Base-by-base conservation (phyloP, 2,888 invertebrate genomes). In the Drosophila percnosoma region DNA sequence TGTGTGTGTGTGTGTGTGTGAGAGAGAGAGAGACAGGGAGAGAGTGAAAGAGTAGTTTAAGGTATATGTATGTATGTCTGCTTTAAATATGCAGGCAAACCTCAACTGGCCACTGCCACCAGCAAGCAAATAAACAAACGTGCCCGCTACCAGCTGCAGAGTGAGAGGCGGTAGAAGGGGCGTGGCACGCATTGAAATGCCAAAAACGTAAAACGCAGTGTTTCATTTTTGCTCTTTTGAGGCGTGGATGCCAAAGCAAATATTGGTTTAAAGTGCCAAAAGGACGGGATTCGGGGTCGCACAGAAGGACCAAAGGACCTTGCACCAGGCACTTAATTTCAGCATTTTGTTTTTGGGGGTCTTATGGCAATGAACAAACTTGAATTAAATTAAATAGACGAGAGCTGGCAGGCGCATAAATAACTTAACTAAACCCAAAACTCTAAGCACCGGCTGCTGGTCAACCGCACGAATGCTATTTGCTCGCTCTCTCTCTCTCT, bases 101-200 rank as follows among this genome's bases (percentile, higher is more conserved):
- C 64, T 29, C 59, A 62, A 61, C 68, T 68, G 73, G 55, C 80
- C 73, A 84, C 42, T 40, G 64, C 60, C 58, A 71, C 66, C 76
- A 82, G 69, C 87, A 85, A 85, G 75, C 80, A 85, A 85, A 83
- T 72, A 72, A 83, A 84, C 79, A 74, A 82, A 75, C 78, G 78
- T 71, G 80, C 73, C 68, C 51, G 38, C 59, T 55, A 66, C 59
- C 79, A 73, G 67, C 60, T 72, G 68, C 45, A 24, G 45, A 27
- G 24, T 21, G 27, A 15, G 21, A 11, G 24, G 11, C 18, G 5
- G 11, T 10, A 24, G 29, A 36, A 21, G 48, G 57, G 68, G 82
- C 63, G 81, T 73, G 73, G 53, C 62, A 73, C 58, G 66, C 86
- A 89, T 87, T 87, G 78, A 82, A 87, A 87, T 90, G 87, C 87